Conservation (phyloP, 2,797 vertebrate species). For the Knipowitschia caucasica region DNA sequence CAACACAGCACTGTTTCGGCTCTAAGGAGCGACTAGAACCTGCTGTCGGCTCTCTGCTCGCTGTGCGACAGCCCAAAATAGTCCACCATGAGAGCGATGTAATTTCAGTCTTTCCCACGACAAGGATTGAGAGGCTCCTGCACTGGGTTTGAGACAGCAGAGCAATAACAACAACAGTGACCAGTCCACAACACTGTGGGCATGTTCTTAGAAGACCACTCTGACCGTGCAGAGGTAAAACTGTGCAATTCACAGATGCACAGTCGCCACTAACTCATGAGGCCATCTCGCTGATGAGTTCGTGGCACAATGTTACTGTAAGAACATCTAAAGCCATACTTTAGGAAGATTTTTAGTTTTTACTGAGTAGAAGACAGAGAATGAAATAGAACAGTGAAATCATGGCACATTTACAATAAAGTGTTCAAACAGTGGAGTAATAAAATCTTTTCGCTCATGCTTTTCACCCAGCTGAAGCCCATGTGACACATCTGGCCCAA, state of each 20-base stretch:
- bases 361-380: too few species aligned
- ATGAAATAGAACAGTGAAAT: too few species aligned
- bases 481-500: constrained; percentile 81
- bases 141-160: constrained; percentile 53
- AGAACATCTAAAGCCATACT: too few species aligned
- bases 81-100: constrained; percentile 79
- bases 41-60: constrained; percentile 77
- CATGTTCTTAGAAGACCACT: constrained; percentile 16
- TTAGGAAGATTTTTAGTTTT: too few species aligned
- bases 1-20: constrained; percentile 64
- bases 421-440: too few species aligned
- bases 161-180: constrained; percentile 59
- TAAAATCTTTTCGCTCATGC: too few species aligned
- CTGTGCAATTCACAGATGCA: constrained; percentile 25
- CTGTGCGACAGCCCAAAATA: constrained; percentile 82
- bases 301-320: too few species aligned
- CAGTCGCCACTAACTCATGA: constrained; percentile 43
- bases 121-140: constrained; percentile 56
- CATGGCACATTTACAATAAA: too few species aligned
- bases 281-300: too few species aligned
- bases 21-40: constrained; percentile 67
- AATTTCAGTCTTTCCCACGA: constrained; percentile 85
- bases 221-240: constrained; percentile 14
- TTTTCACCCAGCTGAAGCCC: constrained; percentile 85
- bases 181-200: constrained; percentile 12